Percentiles rank a stretch among this genome's conserved stretches.
phyloP scores from a whole-genome alignment of 2,113 vertebrate genomes.

The Tupaia tana region DNA sequence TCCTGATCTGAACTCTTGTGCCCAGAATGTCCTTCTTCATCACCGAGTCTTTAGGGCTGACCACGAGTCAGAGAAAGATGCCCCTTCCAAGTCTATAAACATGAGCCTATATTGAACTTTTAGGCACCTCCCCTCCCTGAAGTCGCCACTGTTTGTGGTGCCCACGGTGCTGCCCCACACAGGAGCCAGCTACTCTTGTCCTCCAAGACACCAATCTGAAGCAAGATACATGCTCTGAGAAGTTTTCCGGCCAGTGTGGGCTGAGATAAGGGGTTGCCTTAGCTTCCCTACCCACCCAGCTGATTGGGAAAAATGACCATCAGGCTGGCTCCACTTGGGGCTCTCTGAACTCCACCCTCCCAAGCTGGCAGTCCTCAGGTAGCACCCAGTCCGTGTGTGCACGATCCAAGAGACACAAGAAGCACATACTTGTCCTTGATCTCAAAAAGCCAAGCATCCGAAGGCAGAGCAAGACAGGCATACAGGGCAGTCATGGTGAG shows the following conservation, averaged over 20 bases:
- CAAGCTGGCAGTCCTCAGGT: neutral
- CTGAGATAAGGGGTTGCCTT: neutral
- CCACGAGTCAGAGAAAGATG: neutral
- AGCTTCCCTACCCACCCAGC: neutral
- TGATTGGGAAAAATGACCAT: neutral
- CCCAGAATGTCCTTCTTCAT: neutral
- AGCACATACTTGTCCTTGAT: neutral
- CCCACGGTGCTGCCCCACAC: accelerated
- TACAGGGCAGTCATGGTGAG: neutral
- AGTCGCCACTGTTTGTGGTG: neutral
- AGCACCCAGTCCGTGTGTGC: neutral
- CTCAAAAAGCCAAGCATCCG: neutral
- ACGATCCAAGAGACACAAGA: neutral
- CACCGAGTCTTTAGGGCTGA: neutral
- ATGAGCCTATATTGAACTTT: neutral
- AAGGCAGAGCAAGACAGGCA: neutral
- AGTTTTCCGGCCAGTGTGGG: neutral
- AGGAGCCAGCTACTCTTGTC: too few species aligned
- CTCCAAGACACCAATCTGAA: neutral
- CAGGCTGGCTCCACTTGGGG: too few species aligned
- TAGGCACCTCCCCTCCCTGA: neutral
- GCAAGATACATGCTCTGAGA: neutral
- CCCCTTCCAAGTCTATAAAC: neutral
- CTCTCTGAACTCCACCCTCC: neutral
- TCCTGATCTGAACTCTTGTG: neutral